Conservation (phyloP, 2,888 invertebrate species). For the Oxyteleia sp. region DNA sequence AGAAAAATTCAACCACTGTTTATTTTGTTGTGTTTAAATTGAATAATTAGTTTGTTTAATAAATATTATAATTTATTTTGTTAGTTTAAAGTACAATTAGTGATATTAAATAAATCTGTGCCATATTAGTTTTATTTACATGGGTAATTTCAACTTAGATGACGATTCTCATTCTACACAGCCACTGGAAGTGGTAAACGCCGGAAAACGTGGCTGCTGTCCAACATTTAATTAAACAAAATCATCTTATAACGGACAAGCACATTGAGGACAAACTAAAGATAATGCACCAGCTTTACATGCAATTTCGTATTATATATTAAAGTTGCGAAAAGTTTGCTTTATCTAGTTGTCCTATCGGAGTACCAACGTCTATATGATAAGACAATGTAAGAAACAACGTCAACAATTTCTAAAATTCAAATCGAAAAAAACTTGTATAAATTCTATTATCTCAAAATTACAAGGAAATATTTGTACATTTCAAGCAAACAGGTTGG, state of each 20-base stretch:
- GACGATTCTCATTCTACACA: constrained; percentile 47
- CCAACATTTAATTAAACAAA: constrained; percentile 72
- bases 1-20: no score
- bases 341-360: constrained; percentile 28
- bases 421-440: not conserved
- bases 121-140: constrained; percentile 43
- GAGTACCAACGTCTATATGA: constrained; percentile 3
- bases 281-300: constrained; percentile 62
- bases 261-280: constrained; percentile 69
- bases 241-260: constrained; percentile 67
- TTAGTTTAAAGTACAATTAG: no score
- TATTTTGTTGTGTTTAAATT: no score
- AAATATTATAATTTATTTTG: no score
- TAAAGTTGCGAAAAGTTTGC: constrained; percentile 41
- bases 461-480: constrained; percentile 8
- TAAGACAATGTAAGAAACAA: constrained; percentile 3
- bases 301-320: constrained; percentile 53
- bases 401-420: not conserved
- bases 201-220: constrained; percentile 66
- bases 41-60: no score
- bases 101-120: constrained; percentile 31
- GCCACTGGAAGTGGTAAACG: constrained; percentile 61
- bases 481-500: not conserved
- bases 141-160: constrained; percentile 54
- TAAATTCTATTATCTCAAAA: not conserved